These are phyloP conservation scores for Dryas iulia DNA, from an alignment of 1,140 invertebrate genomes.

Conservation along the genomic window DNA sequence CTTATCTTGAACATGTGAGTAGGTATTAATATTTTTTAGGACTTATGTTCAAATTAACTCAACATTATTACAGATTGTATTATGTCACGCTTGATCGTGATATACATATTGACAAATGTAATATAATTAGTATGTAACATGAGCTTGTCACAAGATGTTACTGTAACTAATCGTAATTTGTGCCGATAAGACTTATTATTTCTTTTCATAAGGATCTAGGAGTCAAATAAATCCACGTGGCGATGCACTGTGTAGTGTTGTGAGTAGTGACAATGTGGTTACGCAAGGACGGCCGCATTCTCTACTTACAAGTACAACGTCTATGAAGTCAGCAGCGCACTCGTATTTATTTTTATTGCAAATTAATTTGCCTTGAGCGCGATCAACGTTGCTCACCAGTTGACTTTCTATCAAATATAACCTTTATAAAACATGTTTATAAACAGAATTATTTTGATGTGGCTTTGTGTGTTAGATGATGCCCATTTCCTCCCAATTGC, in stretches of 20 bases:
- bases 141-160: too few species aligned
- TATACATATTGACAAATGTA: too few species aligned
- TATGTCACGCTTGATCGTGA: too few species aligned
- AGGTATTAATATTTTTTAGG: too few species aligned
- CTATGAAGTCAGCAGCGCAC: slow-evolving; percentile 27
- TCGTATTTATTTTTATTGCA: slow-evolving; percentile 52
- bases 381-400: not conserved
- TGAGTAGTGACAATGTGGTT: slow-evolving; percentile 39
- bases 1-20: too few species aligned
- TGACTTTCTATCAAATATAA: not conserved
- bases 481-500: slow-evolving; percentile 73
- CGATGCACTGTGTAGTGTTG: slow-evolving; percentile 16
- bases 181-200: not conserved
- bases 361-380: slow-evolving; percentile 35
- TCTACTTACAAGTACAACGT: slow-evolving; percentile 37
- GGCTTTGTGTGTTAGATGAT: slow-evolving; percentile 22
- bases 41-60: too few species aligned
- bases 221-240: slow-evolving; percentile 25
- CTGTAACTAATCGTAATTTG: too few species aligned
- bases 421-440: not conserved
- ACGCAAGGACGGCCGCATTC: slow-evolving; percentile 68
- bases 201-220: not conserved
- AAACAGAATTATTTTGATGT: not conserved
- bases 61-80: too few species aligned
- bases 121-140: too few species aligned